Evolutionary conservation across 2,888 invertebrate species (phyloP).

Genomic region (Clistopyga incitator): DNA sequence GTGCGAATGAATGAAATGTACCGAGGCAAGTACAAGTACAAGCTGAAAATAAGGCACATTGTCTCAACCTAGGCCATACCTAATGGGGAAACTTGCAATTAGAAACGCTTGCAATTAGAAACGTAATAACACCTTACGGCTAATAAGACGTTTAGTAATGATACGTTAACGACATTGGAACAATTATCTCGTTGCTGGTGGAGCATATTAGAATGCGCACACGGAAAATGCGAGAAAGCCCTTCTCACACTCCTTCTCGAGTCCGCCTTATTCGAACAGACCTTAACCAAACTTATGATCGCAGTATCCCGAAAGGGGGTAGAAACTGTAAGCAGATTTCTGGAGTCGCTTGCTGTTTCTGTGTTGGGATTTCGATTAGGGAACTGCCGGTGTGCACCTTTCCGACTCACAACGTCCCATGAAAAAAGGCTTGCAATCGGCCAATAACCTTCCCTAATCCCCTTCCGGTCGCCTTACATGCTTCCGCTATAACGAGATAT

Average conservation of each 20-base stretch:
- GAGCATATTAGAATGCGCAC: conserved; percentile 76
- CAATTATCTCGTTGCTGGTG: conserved; percentile 79
- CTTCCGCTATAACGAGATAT: conserved; percentile 32
- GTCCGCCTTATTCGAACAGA: conserved; percentile 49
- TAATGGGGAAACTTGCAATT: conserved; percentile 69
- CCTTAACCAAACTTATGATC: conserved; percentile 59
- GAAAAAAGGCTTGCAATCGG: conserved; percentile 40
- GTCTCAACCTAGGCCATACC: conserved; percentile 71
- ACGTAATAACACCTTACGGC: conserved; percentile 82
- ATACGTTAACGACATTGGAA: conserved; percentile 80
- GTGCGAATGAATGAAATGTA: conserved; percentile 14
- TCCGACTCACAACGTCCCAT: neutral
- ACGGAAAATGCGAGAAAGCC: conserved; percentile 76
- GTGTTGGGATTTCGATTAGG: conserved; percentile 35
- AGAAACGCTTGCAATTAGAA: conserved; percentile 77
- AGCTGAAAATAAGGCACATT: conserved; percentile 34
- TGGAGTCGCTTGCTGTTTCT: conserved; percentile 40
- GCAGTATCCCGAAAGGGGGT: conserved; percentile 33
- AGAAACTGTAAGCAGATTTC: conserved; percentile 45
- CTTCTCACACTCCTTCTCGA: conserved; percentile 35
- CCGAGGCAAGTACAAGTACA: conserved; percentile 14
- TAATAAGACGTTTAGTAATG: conserved; percentile 83
- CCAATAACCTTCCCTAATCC: conserved; percentile 40
- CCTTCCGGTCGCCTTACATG: conserved; percentile 18
- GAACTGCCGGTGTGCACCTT: neutral